Percentiles rank a stretch among this genome's conserved stretches.
Conservation (phyloP, 2,888 invertebrate genomes). For the Dromius quadrimaculatus region DNA sequence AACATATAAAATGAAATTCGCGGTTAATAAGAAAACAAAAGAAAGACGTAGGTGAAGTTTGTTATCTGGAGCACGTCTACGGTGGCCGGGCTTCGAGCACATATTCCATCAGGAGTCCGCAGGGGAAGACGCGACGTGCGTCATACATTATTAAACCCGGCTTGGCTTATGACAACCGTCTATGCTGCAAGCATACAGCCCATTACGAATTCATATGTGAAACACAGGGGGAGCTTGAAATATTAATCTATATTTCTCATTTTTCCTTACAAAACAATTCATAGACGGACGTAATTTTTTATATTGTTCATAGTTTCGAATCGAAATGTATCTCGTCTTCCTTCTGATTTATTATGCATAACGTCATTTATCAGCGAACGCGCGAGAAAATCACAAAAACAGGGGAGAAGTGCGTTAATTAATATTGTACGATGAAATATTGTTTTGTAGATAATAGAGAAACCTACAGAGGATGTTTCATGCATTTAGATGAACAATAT, state of each 20-base stretch:
- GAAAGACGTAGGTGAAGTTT: constrained; percentile 14
- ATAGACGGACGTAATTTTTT: constrained; percentile 53
- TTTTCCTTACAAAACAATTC: constrained; percentile 63
- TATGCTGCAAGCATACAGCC: constrained; percentile 54
- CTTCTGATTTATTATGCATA: constrained; percentile 50
- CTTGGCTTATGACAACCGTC: constrained; percentile 60
- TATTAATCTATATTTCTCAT: constrained; percentile 68
- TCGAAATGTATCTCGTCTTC: background rate
- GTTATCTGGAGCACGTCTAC: constrained; percentile 46
- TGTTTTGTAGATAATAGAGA: constrained; percentile 49
- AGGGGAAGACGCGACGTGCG: constrained; percentile 62
- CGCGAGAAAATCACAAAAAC: constrained; percentile 34
- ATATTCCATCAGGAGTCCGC: constrained; percentile 58
- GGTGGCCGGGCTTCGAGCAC: constrained; percentile 19
- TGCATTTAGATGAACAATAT: constrained; percentile 49
- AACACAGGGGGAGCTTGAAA: constrained; percentile 67
- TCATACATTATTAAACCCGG: constrained; percentile 69
- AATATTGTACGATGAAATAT: constrained; percentile 52
- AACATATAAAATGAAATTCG: constrained; percentile 18
- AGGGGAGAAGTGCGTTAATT: constrained; percentile 39
- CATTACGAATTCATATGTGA: constrained; percentile 67
- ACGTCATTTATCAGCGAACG: constrained; percentile 43
- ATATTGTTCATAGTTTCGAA: background rate
- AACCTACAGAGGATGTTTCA: constrained; percentile 35
- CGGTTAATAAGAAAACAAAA: constrained; percentile 45